These are phyloP conservation scores for Pterostichus niger DNA, from an alignment of 2,888 invertebrate species.

Conservation along the genomic window DNA sequence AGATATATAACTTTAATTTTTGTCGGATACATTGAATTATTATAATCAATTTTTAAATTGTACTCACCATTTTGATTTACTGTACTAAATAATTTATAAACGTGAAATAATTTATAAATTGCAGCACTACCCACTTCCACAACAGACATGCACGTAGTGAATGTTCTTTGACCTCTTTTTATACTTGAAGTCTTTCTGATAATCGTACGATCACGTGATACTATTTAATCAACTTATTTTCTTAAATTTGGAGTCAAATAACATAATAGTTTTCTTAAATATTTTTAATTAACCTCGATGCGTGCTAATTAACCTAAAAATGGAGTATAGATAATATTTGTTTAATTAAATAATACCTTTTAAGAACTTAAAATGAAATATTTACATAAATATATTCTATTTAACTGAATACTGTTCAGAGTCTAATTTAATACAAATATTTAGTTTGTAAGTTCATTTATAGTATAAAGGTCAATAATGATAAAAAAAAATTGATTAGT, in stretches of 20 bases:
- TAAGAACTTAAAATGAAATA: background rate
- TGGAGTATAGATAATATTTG: slow-evolving; percentile 4
- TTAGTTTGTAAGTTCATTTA: slow-evolving; percentile 17
- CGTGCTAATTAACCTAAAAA: slow-evolving; percentile 55
- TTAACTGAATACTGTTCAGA: background rate
- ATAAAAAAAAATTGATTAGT: slow-evolving; percentile 11
- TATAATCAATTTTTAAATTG: background rate
- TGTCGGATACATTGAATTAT: background rate
- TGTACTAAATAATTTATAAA: slow-evolving; percentile 50
- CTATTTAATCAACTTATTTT: slow-evolving; percentile 54
- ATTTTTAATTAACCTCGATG: background rate
- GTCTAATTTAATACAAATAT: background rate
- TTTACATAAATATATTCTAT: background rate
- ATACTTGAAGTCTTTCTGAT: slow-evolving; percentile 61
- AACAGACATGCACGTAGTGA: slow-evolving; percentile 37
- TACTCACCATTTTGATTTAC: slow-evolving; percentile 62
- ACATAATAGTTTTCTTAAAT: slow-evolving; percentile 9
- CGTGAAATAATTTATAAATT: slow-evolving; percentile 45
- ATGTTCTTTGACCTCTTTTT: slow-evolving; percentile 63
- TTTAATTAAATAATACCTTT: background rate
- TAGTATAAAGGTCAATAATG: slow-evolving; percentile 8
- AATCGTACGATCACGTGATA: slow-evolving; percentile 56
- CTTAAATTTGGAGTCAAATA: slow-evolving; percentile 13
- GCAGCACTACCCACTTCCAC: slow-evolving; percentile 35
- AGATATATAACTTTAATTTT: background rate